These are phyloP conservation scores for Selene dorsalis DNA, from an alignment of 2,797 vertebrate species.

Conservation along the genomic window DNA sequence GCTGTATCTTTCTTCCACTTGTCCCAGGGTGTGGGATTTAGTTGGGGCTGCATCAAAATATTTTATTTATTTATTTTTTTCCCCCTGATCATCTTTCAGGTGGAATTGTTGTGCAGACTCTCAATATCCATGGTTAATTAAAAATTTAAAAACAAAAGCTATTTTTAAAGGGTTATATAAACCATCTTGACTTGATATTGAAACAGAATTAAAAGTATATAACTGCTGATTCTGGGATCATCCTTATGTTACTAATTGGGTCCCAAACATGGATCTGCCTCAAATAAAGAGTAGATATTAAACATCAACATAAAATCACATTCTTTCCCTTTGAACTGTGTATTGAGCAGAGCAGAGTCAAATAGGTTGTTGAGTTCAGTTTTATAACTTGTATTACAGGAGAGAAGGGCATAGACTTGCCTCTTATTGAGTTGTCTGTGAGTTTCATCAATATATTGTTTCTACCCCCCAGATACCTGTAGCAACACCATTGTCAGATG, in stretches of 20 bases:
- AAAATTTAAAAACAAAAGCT: background rate
- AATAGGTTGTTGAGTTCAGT: conserved; percentile 11
- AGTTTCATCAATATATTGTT: conserved; percentile 41
- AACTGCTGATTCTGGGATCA: conserved; percentile 5
- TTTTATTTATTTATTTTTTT: too few species aligned
- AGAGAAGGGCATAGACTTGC: conserved; percentile 8
- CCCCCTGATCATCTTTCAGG: too few species aligned
- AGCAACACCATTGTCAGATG: conserved; percentile 12
- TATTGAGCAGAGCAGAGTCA: conserved; percentile 17
- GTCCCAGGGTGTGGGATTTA: background rate
- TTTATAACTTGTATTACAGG: conserved; percentile 9
- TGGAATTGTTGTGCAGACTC: background rate
- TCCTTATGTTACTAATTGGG: background rate
- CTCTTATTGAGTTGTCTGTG: conserved; percentile 31
- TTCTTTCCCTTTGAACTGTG: conserved; percentile 1
- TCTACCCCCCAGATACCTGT: conserved; percentile 24
- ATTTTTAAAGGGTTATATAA: background rate
- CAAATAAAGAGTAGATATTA: background rate
- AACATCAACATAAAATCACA: background rate
- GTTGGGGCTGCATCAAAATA: background rate
- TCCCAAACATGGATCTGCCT: background rate
- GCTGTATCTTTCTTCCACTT: background rate
- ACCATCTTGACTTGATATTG: conserved; percentile 1
- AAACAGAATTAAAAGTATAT: too few species aligned
- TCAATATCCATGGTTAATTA: conserved; percentile 6